A percentile compares a stretch with the other conserved stretches of the same genome.
Evolutionary conservation across 2,113 vertebrate species (phyloP).

Genomic region (Ploceus nigricollis): DNA sequence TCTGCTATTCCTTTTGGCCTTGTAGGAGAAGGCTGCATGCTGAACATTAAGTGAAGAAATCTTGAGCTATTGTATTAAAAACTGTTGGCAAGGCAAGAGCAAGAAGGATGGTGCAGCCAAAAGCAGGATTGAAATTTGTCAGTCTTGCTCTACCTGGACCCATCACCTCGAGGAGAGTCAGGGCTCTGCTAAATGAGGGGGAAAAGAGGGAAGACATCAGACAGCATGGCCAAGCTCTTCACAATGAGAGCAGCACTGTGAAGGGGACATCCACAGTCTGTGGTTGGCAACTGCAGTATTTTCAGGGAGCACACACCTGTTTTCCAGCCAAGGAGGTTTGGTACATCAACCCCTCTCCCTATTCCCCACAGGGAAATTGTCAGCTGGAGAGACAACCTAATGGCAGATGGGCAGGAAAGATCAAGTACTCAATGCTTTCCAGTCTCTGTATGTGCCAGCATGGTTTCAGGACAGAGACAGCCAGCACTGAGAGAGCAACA

Average conservation of each 20-base stretch:
- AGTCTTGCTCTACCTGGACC: not conserved
- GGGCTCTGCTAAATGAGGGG: not conserved
- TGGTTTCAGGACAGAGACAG: not conserved
- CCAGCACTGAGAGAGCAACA: not conserved
- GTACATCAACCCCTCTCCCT: not conserved
- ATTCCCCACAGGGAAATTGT: accelerated
- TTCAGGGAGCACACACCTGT: not conserved
- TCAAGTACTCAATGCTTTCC: not conserved
- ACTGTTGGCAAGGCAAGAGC: not conserved
- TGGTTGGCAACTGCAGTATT: not conserved
- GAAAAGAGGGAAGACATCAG: not conserved
- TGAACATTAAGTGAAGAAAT: not conserved
- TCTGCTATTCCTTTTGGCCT: not conserved
- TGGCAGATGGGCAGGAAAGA: not conserved
- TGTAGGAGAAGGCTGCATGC: not conserved
- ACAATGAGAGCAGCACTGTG: not conserved
- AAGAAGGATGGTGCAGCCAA: not conserved
- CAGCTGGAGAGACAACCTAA: not conserved
- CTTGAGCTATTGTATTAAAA: not conserved
- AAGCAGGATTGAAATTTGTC: not conserved
- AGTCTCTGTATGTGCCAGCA: not conserved
- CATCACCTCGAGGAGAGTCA: not conserved
- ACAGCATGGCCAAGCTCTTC: not conserved
- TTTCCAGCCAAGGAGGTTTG: not conserved
- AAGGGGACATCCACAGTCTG: not conserved